Base-by-base conservation (phyloP, 1,140 invertebrate genomes). In the Trichonephila inaurata region DNA sequence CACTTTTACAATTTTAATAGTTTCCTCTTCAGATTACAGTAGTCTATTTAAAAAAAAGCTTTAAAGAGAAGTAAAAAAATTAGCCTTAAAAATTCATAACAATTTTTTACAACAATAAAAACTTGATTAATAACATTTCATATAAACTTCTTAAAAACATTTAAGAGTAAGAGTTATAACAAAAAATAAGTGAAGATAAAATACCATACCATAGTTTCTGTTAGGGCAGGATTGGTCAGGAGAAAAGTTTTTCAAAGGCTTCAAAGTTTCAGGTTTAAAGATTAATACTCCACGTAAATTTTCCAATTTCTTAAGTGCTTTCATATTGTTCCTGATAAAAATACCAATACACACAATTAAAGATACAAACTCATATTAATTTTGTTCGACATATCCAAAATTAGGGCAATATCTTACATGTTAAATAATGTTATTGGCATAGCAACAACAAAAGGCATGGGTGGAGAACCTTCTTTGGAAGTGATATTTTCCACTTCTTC, bases 201-300 rank as follows among this genome's bases (percentile, higher is more conserved):
- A 24, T 58, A 94, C 97, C 97, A 95, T 94, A 95, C 97, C 97
- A 93, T 97, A 98, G 94, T 97, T 97, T 96, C 97, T 96, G 96
- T 99, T 99, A 0, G 98, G 98, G 96, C 98, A 99, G 24, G 96
- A 96, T 28, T 97, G 96, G 94, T 99, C 98, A 77, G 97, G 97
- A n/a, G 97, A 97, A 95, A 97, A 97, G 2, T 16, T 61, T 93
- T 94, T 95, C 51, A 88, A 94, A 64, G 87, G 95, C 7, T 90
- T 95, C 93, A 96, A 96, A n/a, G 95, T 95, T 19, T 81, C 33
- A 0, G 94, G 77, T 86, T 95, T 95, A 61, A 97, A 95, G 0
- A 97, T 95, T 60, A 97, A 94, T 8, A 97, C 95, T 28, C 97
- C 97, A 94, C 69, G 61, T 2, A 95, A 93, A 40, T 95, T 90